Evolutionary conservation across 1,140 invertebrate genomes (phyloP).

Genomic region (Lucilia sericata): DNA sequence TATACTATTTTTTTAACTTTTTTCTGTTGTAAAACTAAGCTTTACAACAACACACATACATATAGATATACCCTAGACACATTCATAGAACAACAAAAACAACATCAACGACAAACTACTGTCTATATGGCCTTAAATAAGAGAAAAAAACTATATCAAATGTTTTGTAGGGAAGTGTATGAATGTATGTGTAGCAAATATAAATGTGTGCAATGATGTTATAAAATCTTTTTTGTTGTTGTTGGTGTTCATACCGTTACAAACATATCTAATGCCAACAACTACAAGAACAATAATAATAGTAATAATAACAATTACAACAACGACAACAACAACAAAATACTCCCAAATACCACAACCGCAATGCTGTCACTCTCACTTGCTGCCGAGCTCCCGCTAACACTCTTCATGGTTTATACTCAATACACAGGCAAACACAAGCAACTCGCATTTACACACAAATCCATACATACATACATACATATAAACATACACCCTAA

Average conservation of each 20-base stretch:
- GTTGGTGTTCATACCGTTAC: neutral
- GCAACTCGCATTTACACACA: too few relatives aligned
- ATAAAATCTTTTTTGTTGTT: slow-evolving; percentile 26
- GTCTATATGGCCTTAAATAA: slow-evolving; percentile 9
- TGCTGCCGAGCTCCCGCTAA: slow-evolving; percentile 34
- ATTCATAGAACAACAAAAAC: too few relatives aligned
- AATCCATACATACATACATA: too few relatives aligned
- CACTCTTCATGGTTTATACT: neutral
- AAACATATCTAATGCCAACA: slow-evolving; percentile 28
- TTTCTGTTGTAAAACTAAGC: too few relatives aligned
- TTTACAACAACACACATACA: neutral
- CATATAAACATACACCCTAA: too few relatives aligned
- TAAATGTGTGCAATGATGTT: slow-evolving; percentile 4
- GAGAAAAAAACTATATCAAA: neutral
- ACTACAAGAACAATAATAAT: slow-evolving; percentile 14
- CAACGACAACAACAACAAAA: slow-evolving; percentile 20
- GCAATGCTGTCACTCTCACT: slow-evolving; percentile 48
- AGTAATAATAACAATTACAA: neutral
- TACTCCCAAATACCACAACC: slow-evolving; percentile 43
- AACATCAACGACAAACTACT: neutral
- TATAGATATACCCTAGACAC: neutral
- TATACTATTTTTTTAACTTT: neutral
- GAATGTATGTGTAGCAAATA: neutral
- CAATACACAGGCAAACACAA: neutral
- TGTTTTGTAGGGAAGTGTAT: neutral